Conservation (phyloP, 2,113 vertebrate species). For the Anas platyrhynchos region DNA sequence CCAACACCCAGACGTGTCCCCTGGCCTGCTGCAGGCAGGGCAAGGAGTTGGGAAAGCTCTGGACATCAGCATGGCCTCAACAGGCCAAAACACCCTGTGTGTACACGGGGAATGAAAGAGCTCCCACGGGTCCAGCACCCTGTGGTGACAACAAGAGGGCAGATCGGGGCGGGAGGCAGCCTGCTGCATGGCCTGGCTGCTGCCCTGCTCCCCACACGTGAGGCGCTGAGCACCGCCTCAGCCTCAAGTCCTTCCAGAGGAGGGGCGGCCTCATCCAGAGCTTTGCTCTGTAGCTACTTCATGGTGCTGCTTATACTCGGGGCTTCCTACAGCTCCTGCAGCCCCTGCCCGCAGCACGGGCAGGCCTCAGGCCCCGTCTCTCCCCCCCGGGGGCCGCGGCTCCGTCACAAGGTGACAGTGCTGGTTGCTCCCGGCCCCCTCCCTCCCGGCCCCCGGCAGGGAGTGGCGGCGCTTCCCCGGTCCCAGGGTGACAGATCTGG, state of each 20-base stretch:
- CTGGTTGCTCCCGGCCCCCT: neutral
- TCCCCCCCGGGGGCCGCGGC: neutral
- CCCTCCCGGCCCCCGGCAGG: neutral
- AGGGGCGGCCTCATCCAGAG: neutral
- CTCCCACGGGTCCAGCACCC: neutral
- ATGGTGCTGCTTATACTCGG: fast-evolving
- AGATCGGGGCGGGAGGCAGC: neutral
- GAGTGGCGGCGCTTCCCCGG: conserved; percentile 58
- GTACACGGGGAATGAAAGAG: neutral
- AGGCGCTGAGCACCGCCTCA: neutral
- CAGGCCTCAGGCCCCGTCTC: neutral
- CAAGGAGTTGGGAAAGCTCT: neutral
- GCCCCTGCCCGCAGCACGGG: neutral
- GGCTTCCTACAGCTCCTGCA: neutral
- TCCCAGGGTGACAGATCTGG: conserved; percentile 61
- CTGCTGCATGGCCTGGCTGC: neutral
- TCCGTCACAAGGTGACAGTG: neutral
- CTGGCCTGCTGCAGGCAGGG: fast-evolving
- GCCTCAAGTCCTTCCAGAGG: neutral
- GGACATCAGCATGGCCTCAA: fast-evolving
- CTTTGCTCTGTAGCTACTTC: neutral
- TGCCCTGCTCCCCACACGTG: neutral
- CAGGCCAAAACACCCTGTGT: neutral
- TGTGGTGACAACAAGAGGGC: fast-evolving
- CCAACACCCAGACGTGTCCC: neutral